Conservation (phyloP, 2,888 invertebrate genomes). For the Ramazzottius varieornatus region DNA sequence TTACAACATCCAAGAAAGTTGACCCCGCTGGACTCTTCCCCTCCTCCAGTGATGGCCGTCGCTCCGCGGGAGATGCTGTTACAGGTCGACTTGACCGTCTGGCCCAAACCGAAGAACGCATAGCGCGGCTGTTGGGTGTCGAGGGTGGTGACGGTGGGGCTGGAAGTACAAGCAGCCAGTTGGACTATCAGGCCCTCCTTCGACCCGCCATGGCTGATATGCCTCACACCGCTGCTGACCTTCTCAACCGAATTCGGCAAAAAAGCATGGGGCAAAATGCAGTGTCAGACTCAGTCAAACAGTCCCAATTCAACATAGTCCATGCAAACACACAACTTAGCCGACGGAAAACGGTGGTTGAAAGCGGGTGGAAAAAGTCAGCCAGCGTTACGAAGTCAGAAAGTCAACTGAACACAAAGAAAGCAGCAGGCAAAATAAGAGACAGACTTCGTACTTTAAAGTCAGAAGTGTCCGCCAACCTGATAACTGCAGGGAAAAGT, state of each 20-base stretch:
- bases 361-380: background rate
- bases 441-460: background rate
- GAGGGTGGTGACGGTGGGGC: too few species aligned
- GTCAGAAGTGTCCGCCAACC: too few species aligned
- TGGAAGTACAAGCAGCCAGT: too few species aligned
- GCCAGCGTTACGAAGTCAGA: background rate
- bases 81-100: too few species aligned
- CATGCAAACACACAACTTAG: too few species aligned
- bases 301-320: too few species aligned
- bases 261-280: too few species aligned
- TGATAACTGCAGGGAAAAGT: too few species aligned
- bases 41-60: background rate
- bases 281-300: background rate
- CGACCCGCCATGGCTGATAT: too few species aligned
- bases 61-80: background rate
- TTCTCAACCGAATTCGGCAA: background rate
- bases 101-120: too few species aligned
- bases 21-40: background rate
- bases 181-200: too few species aligned
- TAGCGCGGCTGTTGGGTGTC: too few species aligned
- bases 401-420: background rate
- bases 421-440: background rate
- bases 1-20: background rate
- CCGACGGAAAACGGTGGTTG: background rate
- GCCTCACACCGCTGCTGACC: background rate